Evolutionary conservation across 2,888 invertebrate genomes (phyloP), one percentile per base, ranked within the genome.

Genomic region (Chrysolina americana): DNA sequence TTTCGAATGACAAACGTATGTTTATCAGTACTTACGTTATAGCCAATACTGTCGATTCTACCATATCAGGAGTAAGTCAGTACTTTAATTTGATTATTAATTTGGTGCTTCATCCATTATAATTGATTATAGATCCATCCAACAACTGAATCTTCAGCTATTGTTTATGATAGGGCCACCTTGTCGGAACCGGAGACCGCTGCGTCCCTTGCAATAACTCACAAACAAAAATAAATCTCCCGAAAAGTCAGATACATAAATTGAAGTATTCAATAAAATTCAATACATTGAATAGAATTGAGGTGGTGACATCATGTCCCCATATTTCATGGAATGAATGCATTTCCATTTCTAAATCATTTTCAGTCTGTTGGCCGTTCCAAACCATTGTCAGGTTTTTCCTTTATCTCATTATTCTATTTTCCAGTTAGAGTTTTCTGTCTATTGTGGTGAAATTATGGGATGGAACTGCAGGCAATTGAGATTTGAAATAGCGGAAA

Each of bases 261-360:
- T 82, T 80, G 82, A 81, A 78, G 80, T 78, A 80, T 83, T 81
- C 81, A 80, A 83, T 83, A 81, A 84, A 84, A 85, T 84, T 83
- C 83, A 84, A 85, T 85, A 83, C 85, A 82, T 78, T 85, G 83
- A 83, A 85, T 84, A 79, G 82, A 82, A 84, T 81, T 73, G 82
- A 81, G 83, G 83, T 83, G 84, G 83, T 84, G 84, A 83, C 84
- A 83, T 81, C 75, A 62, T 71, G 72, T 75, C 76, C 64, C 82
- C 83, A 85, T 86, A 86, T 85, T 82, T 86, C 84, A 85, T 76
- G 75, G 77, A 68, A 77, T 84, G 85, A 84, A 83, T 82, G 83
- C 84, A 81, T 82, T 82, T 80, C 81, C 82, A 80, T 81, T 82
- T 81, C 83, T 86, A 85, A 86, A 85, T 85, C 86, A 86, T 85